A percentile compares a stretch with the other conserved stretches of the same genome.
Conservation (phyloP, 2,888 invertebrate genomes). For the Aquatica leii region DNA sequence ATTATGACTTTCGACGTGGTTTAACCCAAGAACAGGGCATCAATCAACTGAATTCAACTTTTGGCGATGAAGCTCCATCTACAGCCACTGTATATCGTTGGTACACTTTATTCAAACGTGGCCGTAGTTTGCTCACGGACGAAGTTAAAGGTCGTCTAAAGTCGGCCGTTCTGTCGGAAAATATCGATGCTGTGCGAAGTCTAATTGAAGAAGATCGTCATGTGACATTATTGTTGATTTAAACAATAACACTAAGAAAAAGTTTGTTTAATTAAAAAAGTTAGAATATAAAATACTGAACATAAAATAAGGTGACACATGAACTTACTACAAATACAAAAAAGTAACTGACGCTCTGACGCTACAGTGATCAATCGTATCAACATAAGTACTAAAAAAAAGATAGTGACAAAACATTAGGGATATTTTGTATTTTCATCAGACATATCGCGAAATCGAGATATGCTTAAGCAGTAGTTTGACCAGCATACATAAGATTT, state of each 20-base stretch:
- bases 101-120: background rate
- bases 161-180: background rate
- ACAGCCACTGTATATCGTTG: background rate
- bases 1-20: too few relatives aligned
- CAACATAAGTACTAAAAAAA: too few relatives aligned
- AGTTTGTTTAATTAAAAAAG: too few relatives aligned
- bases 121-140: background rate
- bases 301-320: too few relatives aligned
- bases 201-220: conserved; percentile 32
- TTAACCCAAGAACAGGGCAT: background rate
- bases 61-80: background rate
- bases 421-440: too few relatives aligned
- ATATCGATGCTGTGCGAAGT: conserved; percentile 32
- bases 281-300: too few relatives aligned
- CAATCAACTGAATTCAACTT: conserved; percentile 3
- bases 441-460: background rate
- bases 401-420: too few relatives aligned
- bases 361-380: too few relatives aligned
- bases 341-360: too few relatives aligned
- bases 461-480: background rate
- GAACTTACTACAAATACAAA: too few relatives aligned
- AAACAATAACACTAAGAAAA: too few relatives aligned
- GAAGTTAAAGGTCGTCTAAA: conserved; percentile 2
- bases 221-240: too few relatives aligned
- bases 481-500: background rate